Conservation (phyloP, 2,113 vertebrate species). For the Xenopus borealis region DNA sequence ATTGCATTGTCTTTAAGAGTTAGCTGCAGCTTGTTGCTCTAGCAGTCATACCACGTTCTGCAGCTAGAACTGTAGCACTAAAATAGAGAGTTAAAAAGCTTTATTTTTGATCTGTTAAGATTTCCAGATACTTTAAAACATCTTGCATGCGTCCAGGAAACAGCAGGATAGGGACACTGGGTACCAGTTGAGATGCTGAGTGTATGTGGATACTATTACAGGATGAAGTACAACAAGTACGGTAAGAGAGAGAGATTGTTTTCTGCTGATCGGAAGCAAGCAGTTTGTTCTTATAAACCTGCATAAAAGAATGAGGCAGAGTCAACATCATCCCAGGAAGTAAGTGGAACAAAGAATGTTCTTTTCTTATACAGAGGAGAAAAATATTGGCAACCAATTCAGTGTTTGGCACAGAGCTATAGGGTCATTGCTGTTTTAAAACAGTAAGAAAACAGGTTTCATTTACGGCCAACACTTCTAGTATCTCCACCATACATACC, state of each 20-base stretch:
- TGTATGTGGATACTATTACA: conserved; percentile 10
- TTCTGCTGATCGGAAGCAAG: conserved; percentile 10
- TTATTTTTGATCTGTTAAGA: too few species aligned
- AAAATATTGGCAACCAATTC: background rate
- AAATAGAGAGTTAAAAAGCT: too few species aligned
- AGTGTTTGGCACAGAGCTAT: background rate
- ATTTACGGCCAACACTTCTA: too few species aligned
- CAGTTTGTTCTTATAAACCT: conserved; percentile 17
- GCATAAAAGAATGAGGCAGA: conserved; percentile 31
- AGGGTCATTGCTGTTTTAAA: too few species aligned
- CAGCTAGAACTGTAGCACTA: too few species aligned
- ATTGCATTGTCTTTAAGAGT: too few species aligned
- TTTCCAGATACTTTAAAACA: background rate
- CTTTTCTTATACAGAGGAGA: conserved; percentile 10
- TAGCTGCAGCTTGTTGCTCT: too few species aligned
- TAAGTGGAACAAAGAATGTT: conserved; percentile 14
- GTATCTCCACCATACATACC: too few species aligned
- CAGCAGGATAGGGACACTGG: conserved; percentile 33
- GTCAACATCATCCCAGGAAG: conserved; percentile 23
- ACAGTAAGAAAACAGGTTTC: too few species aligned
- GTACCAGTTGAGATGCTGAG: conserved; percentile 11
- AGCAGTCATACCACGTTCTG: too few species aligned
- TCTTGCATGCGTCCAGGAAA: conserved; percentile 1
- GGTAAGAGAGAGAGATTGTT: conserved; percentile 13
- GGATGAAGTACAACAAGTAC: background rate